These are phyloP conservation scores for Polyommatus icarus DNA, from an alignment of 2,888 invertebrate genomes.

Conservation along the genomic window DNA sequence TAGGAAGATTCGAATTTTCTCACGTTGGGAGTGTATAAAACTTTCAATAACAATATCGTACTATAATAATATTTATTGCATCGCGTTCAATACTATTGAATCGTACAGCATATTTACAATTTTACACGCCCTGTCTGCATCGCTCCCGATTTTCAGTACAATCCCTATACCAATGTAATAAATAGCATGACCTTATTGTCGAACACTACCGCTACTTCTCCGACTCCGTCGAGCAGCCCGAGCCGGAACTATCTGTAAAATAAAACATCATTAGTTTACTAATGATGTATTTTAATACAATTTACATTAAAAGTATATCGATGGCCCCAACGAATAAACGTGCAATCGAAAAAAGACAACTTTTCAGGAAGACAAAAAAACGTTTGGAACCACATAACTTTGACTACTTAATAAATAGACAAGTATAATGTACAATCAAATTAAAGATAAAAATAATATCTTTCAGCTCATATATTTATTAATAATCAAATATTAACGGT, in stretches of 20 bases:
- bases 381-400: no score
- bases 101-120: constrained; percentile 25
- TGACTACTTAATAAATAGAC: no score
- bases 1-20: neutral
- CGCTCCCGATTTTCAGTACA: neutral
- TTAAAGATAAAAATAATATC: no score
- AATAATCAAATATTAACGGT: no score
- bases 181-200: constrained; percentile 70
- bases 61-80: constrained; percentile 15
- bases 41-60: constrained; percentile 1
- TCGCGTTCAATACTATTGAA: constrained; percentile 11
- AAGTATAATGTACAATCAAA: no score
- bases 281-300: no score
- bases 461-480: no score
- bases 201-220: constrained; percentile 72
- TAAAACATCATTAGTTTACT: neutral
- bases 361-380: no score
- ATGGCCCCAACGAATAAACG: no score
- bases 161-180: constrained; percentile 39
- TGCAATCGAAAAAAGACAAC: no score
- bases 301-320: no score
- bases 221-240: constrained; percentile 82
- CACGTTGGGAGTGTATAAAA: constrained; percentile 3
- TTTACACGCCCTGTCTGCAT: neutral
- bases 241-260: constrained; percentile 72